These are phyloP conservation scores for Rostratula benghalensis DNA, from an alignment of 2,113 vertebrate genomes.

Conservation along the genomic window DNA sequence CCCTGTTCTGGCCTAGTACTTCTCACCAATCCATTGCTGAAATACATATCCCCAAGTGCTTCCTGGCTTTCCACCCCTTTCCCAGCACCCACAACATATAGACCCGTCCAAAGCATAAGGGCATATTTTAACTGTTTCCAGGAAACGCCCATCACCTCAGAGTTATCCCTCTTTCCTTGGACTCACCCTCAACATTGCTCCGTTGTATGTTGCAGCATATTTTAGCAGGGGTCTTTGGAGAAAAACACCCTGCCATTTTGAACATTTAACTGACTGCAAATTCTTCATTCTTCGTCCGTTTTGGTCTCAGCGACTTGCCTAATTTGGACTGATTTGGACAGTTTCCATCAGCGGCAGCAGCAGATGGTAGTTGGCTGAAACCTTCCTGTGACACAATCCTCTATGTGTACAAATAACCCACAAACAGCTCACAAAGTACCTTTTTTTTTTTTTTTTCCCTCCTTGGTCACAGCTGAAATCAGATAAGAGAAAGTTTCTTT, in stretches of 20 bases:
- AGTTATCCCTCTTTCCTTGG: not conserved
- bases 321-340: not conserved
- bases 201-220: not conserved
- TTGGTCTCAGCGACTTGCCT: not conserved
- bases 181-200: not conserved
- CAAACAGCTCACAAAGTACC: not conserved
- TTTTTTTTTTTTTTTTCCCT: not conserved
- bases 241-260: not conserved
- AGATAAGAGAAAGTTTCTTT: conserved; percentile 1
- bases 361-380: conserved; percentile 30
- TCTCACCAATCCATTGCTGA: not conserved
- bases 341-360: not conserved
- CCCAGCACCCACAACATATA: not conserved
- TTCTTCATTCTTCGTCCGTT: not conserved
- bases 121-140: not conserved
- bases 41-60: not conserved
- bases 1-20: not conserved
- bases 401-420: conserved; percentile 1
- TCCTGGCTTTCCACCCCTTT: not conserved
- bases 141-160: not conserved
- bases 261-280: not conserved
- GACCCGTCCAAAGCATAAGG: accelerated
- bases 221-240: not conserved
- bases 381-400: not conserved
- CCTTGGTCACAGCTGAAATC: not conserved